phyloP scores from a whole-genome alignment of 2,888 invertebrate genomes.

The Amiota mariae region DNA sequence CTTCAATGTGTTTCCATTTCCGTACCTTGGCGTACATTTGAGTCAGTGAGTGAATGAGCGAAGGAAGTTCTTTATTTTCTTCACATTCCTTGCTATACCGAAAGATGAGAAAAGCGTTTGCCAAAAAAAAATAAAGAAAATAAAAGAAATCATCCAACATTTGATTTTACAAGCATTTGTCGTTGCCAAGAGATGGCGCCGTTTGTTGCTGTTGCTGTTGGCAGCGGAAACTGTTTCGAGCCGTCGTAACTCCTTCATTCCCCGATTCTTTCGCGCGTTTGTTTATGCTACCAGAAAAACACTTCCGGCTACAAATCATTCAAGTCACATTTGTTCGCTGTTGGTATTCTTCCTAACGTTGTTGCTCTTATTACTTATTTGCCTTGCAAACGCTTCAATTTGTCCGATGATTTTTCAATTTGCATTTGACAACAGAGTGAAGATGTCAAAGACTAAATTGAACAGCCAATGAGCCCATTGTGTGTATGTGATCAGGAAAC shows the following conservation, averaged over 20 bases:
- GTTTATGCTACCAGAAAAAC: constrained; percentile 62
- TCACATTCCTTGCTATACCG: constrained; percentile 60
- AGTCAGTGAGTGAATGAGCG: background rate
- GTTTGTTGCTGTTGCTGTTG: constrained; percentile 44
- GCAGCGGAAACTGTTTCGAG: constrained; percentile 50
- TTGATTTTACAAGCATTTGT: constrained; percentile 18
- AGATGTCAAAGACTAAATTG: constrained; percentile 63
- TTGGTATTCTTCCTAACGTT: constrained; percentile 16
- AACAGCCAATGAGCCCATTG: constrained; percentile 52
- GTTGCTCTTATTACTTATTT: background rate
- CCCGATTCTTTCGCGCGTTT: constrained; percentile 34
- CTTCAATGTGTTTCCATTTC: constrained; percentile 59
- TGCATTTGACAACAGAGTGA: constrained; percentile 63
- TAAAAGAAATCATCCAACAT: constrained; percentile 8
- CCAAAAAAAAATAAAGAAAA: constrained; percentile 8
- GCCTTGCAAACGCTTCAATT: constrained; percentile 31
- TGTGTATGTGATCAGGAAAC: background rate
- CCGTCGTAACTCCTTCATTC: background rate
- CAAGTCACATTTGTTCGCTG: constrained; percentile 49
- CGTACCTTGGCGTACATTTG: constrained; percentile 36
- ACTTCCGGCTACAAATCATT: constrained; percentile 60
- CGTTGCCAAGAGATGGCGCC: constrained; percentile 59
- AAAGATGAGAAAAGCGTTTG: constrained; percentile 4
- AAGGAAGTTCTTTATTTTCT: constrained; percentile 53
- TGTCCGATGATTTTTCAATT: constrained; percentile 65